Conservation (phyloP, 2,797 vertebrate genomes). For the Cynodonichthys magdalenae region DNA sequence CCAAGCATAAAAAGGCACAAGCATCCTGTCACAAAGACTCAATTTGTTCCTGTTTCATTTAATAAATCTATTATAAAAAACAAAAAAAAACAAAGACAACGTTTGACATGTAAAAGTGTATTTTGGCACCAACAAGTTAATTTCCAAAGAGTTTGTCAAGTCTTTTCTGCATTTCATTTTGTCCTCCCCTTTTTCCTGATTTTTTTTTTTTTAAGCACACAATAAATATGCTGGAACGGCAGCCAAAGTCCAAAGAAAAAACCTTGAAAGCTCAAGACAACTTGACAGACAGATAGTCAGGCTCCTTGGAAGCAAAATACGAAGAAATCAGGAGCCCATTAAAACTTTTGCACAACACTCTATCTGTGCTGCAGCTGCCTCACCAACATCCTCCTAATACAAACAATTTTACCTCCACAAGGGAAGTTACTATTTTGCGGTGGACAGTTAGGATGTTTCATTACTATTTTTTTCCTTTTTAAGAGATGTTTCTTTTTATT, state of each 20-base stretch:
- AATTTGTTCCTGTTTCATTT: neutral
- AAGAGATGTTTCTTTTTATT: neutral
- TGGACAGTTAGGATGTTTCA: slow-evolving; percentile 1
- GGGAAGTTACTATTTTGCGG: neutral
- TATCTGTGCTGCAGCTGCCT: neutral
- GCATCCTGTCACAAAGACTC: too few relatives aligned
- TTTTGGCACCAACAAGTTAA: too few relatives aligned
- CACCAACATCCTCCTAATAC: neutral
- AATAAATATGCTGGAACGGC: too few relatives aligned
- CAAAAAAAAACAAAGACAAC: neutral
- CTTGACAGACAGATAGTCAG: neutral
- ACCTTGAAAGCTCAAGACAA: neutral
- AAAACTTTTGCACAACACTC: neutral
- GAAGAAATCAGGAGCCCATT: neutral
- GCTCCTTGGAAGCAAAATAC: neutral
- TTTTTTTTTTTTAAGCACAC: too few relatives aligned
- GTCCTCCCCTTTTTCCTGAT: too few relatives aligned
- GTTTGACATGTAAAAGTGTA: neutral
- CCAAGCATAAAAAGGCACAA: too few relatives aligned
- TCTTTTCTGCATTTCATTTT: too few relatives aligned
- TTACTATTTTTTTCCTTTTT: neutral
- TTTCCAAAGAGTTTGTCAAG: too few relatives aligned
- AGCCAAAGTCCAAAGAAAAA: too few relatives aligned
- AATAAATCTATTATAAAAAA: neutral
- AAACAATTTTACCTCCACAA: slow-evolving; percentile 1